phyloP scores from a whole-genome alignment of 53 echinoderm and acorn worm genomes.

The Mesocentrotus franciscanus region DNA sequence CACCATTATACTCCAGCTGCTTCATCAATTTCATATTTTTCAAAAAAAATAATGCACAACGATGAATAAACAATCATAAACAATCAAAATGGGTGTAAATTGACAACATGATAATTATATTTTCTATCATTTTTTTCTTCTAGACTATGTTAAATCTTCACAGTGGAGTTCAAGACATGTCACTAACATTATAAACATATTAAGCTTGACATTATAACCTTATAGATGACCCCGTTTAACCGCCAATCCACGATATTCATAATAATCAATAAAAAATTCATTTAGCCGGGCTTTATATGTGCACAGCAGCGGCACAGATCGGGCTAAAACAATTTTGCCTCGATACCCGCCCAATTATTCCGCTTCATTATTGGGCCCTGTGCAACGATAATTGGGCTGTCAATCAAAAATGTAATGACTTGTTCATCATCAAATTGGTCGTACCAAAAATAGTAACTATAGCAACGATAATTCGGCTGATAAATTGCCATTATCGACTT shows the following conservation, averaged over 20 bases:
- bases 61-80: too few relatives aligned
- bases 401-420: slow-evolving; percentile 42
- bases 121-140: too few relatives aligned
- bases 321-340: neutral
- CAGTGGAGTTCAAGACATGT: too few relatives aligned
- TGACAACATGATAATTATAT: too few relatives aligned
- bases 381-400: slow-evolving; percentile 1
- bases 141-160: too few relatives aligned
- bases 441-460: neutral
- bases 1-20: too few relatives aligned
- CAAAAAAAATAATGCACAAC: too few relatives aligned
- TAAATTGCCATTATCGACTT: neutral
- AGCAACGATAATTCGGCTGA: neutral
- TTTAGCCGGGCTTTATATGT: neutral
- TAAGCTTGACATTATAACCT: too few relatives aligned
- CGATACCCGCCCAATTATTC: neutral
- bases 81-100: too few relatives aligned
- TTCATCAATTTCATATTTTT: too few relatives aligned
- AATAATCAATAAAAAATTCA: neutral
- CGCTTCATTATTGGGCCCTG: neutral
- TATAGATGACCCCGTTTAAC: neutral
- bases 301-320: neutral
- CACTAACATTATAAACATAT: too few relatives aligned
- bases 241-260: neutral
- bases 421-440: slow-evolving; percentile 30